A percentile compares a stretch with the other conserved stretches of the same genome.
These are phyloP conservation scores for Onychostruthus taczanowskii DNA, from an alignment of 2,113 vertebrate genomes.

Conservation along the genomic window DNA sequence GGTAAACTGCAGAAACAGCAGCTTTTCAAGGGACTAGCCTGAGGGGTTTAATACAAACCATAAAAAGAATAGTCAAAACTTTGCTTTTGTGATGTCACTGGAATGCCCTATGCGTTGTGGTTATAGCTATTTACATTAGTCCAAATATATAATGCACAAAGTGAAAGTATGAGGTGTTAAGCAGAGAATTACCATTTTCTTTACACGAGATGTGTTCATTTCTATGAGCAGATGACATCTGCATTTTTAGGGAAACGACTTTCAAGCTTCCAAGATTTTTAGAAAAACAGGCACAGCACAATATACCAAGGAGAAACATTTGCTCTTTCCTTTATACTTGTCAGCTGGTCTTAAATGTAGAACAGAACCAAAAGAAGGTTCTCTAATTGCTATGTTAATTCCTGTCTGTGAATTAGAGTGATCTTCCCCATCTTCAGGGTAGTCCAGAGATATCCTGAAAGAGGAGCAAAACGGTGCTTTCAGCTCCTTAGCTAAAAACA, in stretches of 20 bases:
- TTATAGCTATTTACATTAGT: constrained; percentile 6
- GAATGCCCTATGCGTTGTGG: not conserved
- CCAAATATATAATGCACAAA: constrained; percentile 5
- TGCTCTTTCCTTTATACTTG: not conserved
- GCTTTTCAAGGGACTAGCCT: not conserved
- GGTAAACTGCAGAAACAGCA: not conserved
- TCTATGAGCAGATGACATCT: not conserved
- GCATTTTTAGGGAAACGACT: not conserved
- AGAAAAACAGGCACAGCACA: not conserved
- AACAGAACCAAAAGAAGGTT: not conserved
- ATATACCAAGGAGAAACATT: not conserved
- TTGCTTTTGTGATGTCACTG: not conserved
- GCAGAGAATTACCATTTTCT: not conserved
- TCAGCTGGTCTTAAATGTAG: not conserved
- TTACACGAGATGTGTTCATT: not conserved
- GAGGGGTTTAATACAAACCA: not conserved
- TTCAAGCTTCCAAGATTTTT: not conserved
- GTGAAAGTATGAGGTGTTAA: not conserved
- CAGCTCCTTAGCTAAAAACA: not conserved
- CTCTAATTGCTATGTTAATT: not conserved
- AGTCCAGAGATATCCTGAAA: not conserved
- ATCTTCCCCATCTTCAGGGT: not conserved
- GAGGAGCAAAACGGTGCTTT: not conserved
- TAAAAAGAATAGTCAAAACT: not conserved
- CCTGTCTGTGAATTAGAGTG: not conserved